A percentile compares a stretch with the other conserved stretches of the same genome.
These are phyloP conservation scores for Hydrotaea diabolus DNA, from an alignment of 2,888 invertebrate genomes.

Conservation along the genomic window DNA sequence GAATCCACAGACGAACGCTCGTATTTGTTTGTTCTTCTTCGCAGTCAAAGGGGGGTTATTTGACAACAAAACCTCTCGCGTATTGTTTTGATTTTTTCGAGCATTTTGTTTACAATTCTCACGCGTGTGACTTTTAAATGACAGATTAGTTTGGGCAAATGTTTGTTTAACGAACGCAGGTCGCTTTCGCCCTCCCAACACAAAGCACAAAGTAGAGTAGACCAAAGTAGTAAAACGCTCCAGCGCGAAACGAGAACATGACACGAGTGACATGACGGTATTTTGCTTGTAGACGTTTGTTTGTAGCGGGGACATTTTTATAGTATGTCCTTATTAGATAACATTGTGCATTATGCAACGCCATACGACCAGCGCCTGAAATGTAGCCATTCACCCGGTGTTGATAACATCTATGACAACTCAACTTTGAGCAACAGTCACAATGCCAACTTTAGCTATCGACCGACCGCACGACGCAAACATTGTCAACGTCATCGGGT, in stretches of 20 bases:
- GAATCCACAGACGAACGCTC: background rate
- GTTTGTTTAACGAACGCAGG: conserved; percentile 76
- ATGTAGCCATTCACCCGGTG: background rate
- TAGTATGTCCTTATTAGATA: conserved; percentile 74
- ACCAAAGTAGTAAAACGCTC: conserved; percentile 43
- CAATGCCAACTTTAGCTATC: conserved; percentile 11
- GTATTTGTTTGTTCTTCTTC: conserved; percentile 32
- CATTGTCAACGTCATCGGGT: conserved; percentile 52
- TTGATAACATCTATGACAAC: conserved; percentile 31
- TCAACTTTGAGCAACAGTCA: background rate
- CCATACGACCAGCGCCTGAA: conserved; percentile 63
- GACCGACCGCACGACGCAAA: conserved; percentile 27
- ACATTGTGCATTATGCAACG: conserved; percentile 64
- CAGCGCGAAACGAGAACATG: conserved; percentile 17
- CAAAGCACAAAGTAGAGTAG: background rate
- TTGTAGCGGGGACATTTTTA: conserved; percentile 42
- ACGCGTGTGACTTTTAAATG: conserved; percentile 81
- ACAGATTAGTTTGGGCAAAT: conserved; percentile 80
- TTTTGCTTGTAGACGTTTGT: conserved; percentile 45
- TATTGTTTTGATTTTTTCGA: conserved; percentile 67
- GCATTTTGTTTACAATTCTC: conserved; percentile 79
- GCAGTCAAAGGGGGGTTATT: conserved; percentile 69
- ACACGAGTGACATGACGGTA: conserved; percentile 69
- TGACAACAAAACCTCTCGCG: conserved; percentile 26
- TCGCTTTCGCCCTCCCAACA: conserved; percentile 53